phyloP scores from a whole-genome alignment of 1,140 invertebrate species.

The Achroia grisella region DNA sequence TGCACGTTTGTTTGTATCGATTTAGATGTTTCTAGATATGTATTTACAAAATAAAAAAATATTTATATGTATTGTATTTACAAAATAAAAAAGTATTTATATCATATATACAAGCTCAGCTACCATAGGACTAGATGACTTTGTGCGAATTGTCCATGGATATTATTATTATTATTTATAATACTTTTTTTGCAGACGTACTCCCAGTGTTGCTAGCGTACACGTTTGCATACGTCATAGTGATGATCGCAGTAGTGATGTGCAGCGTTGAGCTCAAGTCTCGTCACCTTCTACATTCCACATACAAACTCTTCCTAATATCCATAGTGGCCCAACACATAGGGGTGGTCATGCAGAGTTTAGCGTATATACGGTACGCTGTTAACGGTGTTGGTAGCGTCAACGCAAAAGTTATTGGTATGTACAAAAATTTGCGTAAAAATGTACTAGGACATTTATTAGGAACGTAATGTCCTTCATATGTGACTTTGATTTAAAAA shows the following conservation, averaged over 20 bases:
- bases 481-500: too few relatives aligned
- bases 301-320: constrained; percentile 88
- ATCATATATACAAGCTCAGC: too few relatives aligned
- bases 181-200: constrained; percentile 82
- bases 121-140: too few relatives aligned
- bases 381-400: constrained; percentile 78
- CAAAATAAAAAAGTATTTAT: too few relatives aligned
- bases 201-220: constrained; percentile 81
- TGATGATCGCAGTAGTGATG: constrained; percentile 77
- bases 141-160: too few relatives aligned
- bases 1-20: too few relatives aligned
- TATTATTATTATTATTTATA: too few relatives aligned
- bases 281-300: constrained; percentile 87
- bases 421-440: constrained; percentile 11
- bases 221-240: constrained; percentile 77
- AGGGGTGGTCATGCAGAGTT: constrained; percentile 78
- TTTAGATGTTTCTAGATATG: too few relatives aligned
- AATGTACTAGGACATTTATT: too few relatives aligned
- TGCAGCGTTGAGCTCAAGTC: constrained; percentile 82
- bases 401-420: constrained; percentile 77
- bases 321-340: constrained; percentile 79
- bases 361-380: constrained; percentile 82
- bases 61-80: too few relatives aligned
- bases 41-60: too few relatives aligned
- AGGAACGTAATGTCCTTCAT: too few relatives aligned